Conservation (phyloP, 2,888 invertebrate genomes). For the Yponomeuta malinellus region DNA sequence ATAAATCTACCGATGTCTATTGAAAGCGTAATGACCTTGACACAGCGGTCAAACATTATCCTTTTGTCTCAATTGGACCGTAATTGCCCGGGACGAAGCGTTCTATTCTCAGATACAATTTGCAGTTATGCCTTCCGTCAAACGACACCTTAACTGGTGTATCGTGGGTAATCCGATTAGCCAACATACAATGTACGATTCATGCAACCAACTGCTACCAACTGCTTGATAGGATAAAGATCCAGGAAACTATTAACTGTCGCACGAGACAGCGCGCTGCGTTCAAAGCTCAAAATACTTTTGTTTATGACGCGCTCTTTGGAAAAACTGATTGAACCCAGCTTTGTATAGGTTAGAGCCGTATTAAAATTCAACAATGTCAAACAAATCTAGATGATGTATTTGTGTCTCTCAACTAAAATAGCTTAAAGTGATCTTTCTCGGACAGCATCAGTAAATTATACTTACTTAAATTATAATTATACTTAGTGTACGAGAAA, state of each 20-base stretch:
- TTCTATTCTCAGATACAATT: constrained; percentile 69
- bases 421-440: neutral
- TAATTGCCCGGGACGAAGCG: constrained; percentile 66
- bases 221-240: constrained; percentile 2
- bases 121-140: constrained; percentile 56
- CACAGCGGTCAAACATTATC: constrained; percentile 67
- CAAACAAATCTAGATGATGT: neutral
- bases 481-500: no score
- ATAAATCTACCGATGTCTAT: constrained; percentile 56
- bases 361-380: neutral
- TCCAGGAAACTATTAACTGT: neutral
- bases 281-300: neutral
- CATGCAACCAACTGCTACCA: neutral
- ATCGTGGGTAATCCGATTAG: constrained; percentile 31
- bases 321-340: constrained; percentile 5
- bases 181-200: constrained; percentile 10
- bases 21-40: constrained; percentile 58
- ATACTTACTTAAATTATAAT: no score
- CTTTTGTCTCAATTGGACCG: constrained; percentile 72
- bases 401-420: neutral
- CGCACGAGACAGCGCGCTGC: neutral
- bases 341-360: constrained; percentile 8
- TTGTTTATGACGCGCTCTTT: neutral
- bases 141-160: constrained; percentile 61
- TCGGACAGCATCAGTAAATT: neutral